Evolutionary conservation across 2,888 invertebrate genomes (phyloP).

Genomic region (Caenorhabditis sp.): DNA sequence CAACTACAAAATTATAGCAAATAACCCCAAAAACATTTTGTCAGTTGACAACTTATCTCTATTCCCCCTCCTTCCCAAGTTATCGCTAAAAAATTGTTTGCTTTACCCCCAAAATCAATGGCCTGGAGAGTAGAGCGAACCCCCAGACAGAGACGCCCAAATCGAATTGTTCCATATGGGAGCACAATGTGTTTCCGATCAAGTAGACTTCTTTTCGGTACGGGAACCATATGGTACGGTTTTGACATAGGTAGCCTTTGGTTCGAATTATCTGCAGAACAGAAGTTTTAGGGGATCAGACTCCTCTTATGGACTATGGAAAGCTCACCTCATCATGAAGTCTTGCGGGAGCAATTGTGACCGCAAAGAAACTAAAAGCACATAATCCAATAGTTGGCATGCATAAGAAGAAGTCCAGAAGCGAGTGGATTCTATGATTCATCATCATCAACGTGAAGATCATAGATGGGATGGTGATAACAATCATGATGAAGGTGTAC

Average conservation of each 20-base stretch:
- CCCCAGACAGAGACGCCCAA: constrained; percentile 75
- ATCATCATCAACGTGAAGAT: constrained; percentile 73
- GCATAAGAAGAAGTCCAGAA: constrained; percentile 65
- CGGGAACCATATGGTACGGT: constrained; percentile 70
- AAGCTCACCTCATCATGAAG: constrained; percentile 64
- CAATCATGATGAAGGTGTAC: constrained; percentile 70
- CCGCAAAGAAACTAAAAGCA: constrained; percentile 67
- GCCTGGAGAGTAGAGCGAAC: constrained; percentile 71
- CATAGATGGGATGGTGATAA: constrained; percentile 65
- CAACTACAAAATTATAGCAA: too few relatives aligned
- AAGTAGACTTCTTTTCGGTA: constrained; percentile 71
- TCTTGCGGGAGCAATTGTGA: constrained; percentile 69
- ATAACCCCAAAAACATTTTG: too few relatives aligned
- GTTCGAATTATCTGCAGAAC: constrained; percentile 85
- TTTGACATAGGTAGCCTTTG: constrained; percentile 70
- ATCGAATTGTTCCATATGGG: constrained; percentile 74
- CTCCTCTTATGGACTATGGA: too few relatives aligned
- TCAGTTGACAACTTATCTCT: too few relatives aligned
- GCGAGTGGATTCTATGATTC: constrained; percentile 66
- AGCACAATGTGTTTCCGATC: constrained; percentile 65
- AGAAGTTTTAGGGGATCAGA: too few relatives aligned
- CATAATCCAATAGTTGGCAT: constrained; percentile 67
- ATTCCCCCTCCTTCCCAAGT: too few relatives aligned
- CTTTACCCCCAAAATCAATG: constrained; percentile 69
- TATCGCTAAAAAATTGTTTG: not conserved